Conservation (phyloP, 2,888 invertebrate species). For the Chelonus formosanus region DNA sequence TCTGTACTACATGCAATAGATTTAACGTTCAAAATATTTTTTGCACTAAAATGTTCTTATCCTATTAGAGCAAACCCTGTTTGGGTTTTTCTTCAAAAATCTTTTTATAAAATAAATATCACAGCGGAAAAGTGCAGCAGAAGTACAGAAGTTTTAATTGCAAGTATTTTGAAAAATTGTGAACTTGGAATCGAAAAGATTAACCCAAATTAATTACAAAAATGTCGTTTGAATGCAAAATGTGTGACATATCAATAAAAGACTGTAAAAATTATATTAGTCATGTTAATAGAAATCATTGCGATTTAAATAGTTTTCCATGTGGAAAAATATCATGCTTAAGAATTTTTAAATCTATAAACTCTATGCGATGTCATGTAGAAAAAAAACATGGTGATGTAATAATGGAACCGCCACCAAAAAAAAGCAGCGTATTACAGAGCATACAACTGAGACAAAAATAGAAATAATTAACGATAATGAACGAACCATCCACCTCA, state of each 20-base stretch:
- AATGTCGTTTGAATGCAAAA: constrained; percentile 14
- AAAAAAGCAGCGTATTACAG: background rate
- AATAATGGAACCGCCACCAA: background rate
- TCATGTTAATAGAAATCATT: constrained; percentile 15
- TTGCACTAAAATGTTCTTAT: constrained; percentile 17
- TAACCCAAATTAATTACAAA: constrained; percentile 13
- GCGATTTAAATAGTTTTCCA: background rate
- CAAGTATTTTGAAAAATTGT: constrained; percentile 9
- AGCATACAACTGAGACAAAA: constrained; percentile 1
- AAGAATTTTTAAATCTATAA: constrained; percentile 20
- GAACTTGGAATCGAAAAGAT: constrained; percentile 18
- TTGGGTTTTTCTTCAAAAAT: constrained; percentile 21
- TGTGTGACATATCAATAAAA: background rate
- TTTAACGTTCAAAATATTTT: constrained; percentile 23
- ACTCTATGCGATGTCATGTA: constrained; percentile 16
- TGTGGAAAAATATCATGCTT: constrained; percentile 19
- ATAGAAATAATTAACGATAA: constrained; percentile 12
- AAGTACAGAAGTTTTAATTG: constrained; percentile 9
- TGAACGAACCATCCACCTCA: constrained; percentile 8
- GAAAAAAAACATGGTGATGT: constrained; percentile 1
- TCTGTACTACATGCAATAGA: constrained; percentile 17
- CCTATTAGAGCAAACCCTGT: background rate
- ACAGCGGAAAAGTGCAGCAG: background rate
- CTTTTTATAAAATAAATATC: constrained; percentile 15
- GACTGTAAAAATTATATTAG: constrained; percentile 8